Evolutionary conservation across 2,888 invertebrate genomes (phyloP).

Genomic region (Drosophila mimica): DNA sequence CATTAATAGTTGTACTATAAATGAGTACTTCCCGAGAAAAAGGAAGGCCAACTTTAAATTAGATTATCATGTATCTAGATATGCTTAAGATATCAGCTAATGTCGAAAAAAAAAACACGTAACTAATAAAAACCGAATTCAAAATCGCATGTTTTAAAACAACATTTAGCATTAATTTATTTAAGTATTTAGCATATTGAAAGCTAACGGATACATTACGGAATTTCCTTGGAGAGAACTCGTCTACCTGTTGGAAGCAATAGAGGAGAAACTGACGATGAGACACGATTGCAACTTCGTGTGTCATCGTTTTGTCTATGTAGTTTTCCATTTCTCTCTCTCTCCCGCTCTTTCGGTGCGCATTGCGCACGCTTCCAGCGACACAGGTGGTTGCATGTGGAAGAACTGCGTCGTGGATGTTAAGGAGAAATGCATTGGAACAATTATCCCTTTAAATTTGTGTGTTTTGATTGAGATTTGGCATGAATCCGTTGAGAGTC

Average conservation of each 20-base stretch:
- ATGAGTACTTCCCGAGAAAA: slow-evolving; percentile 29
- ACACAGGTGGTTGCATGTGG: slow-evolving; percentile 15
- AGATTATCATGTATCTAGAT: slow-evolving; percentile 53
- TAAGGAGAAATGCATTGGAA: not conserved
- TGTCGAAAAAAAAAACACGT: slow-evolving; percentile 40
- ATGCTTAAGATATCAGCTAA: slow-evolving; percentile 63
- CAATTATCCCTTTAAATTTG: not conserved
- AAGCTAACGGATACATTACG: not conserved
- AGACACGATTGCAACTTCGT: not conserved
- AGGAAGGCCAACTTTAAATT: slow-evolving; percentile 50
- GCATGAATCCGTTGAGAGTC: not conserved
- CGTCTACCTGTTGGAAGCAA: slow-evolving; percentile 3
- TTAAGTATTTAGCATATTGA: not conserved
- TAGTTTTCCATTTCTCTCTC: not conserved
- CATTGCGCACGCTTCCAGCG: slow-evolving; percentile 1
- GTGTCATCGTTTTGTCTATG: not conserved
- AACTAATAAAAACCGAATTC: slow-evolving; percentile 72
- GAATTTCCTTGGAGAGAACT: not conserved
- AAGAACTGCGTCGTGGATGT: not conserved
- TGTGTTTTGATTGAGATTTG: not conserved
- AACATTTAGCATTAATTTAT: not conserved
- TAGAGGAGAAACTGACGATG: not conserved
- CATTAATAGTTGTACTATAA: slow-evolving; percentile 29
- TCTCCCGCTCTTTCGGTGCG: not conserved
- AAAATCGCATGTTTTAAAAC: slow-evolving; percentile 60